Evolutionary conservation across 2,888 invertebrate genomes (phyloP).

Genomic region (Hanleya hanleyi): DNA sequence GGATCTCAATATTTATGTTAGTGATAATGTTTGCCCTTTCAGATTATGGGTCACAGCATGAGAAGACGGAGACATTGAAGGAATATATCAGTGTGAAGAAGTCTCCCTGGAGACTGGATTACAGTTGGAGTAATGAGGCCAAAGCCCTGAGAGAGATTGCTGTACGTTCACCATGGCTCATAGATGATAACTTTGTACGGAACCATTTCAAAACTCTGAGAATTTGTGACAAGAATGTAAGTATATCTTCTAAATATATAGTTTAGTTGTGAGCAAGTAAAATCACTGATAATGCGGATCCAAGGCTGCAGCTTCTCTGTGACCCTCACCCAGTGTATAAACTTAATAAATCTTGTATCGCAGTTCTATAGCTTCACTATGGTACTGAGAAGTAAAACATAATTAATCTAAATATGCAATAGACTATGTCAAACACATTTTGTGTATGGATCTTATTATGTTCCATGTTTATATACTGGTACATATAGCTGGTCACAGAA

Average conservation of each 20-base stretch:
- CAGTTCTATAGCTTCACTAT: too few species aligned
- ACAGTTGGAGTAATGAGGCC: constrained; percentile 71
- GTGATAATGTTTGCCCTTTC: too few species aligned
- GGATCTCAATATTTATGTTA: not conserved
- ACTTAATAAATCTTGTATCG: too few species aligned
- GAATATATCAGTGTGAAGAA: constrained; percentile 61
- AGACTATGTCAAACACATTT: not conserved
- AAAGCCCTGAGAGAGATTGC: constrained; percentile 65
- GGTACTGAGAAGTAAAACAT: too few species aligned
- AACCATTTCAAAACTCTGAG: constrained; percentile 68
- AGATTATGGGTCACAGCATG: constrained; percentile 66
- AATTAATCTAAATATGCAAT: not conserved
- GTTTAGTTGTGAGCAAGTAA: too few species aligned
- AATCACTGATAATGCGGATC: too few species aligned
- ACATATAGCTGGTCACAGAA: too few species aligned
- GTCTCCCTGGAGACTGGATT: constrained; percentile 71
- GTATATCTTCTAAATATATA: too few species aligned
- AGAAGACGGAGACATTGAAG: constrained; percentile 65
- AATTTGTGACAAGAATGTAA: constrained; percentile 67
- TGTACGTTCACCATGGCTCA: constrained; percentile 70
- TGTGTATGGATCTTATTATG: not conserved
- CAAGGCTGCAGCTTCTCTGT: too few species aligned
- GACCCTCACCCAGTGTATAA: too few species aligned
- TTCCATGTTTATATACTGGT: not conserved
- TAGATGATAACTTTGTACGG: constrained; percentile 67